Evolutionary conservation across 2,888 invertebrate genomes (phyloP), one percentile per base, ranked within the genome.

Genomic region (Torymus auratus): DNA sequence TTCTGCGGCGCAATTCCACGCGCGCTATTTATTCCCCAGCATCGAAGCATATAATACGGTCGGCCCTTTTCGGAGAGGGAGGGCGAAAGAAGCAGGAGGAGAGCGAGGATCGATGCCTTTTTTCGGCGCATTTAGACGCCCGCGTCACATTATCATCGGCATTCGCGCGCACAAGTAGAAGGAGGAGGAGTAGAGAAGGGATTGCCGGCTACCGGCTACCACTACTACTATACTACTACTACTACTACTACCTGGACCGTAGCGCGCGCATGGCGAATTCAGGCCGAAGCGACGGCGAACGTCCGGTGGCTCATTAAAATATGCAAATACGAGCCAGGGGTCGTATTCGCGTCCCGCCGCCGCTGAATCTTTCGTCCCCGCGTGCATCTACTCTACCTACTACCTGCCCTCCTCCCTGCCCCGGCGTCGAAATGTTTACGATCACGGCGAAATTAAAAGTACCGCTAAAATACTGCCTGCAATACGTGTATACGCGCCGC

Each of bases 401-500:
- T 83, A 87, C 86, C 85, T 82, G 85, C 84, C 83, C 83, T 83
- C 75, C 13, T 7, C 5, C 58, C 28, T 53, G 28, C 65, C 52
- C 61, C 62, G 56, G 87, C 88, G 86, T 86, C 88, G 89, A 90
- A 89, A 89, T 90, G 87, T 90, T 90, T 90, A 90, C 90, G 90
- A 90, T 89, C 89, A 84, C 86, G 84, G 86, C 85, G 87, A 89
- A 89, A 90, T 90, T 90, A 90, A 90, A 89, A 89, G 88, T 89
- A 88, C 88, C 86, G 88, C 88, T 89, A 87, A 90, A 89, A 88
- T 88, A 89, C 86, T 87, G 85, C 85, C 85, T 83, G 86, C 87
- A 88, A 89, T 89, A 87, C 86, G 84, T 84, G 85, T 84, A 86
- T 84, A 84, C 52, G n/a, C 10, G 15, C 20, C 14, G 53, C 52